Conservation (phyloP, 2,888 invertebrate genomes). For the Sympetrum striolatum region DNA sequence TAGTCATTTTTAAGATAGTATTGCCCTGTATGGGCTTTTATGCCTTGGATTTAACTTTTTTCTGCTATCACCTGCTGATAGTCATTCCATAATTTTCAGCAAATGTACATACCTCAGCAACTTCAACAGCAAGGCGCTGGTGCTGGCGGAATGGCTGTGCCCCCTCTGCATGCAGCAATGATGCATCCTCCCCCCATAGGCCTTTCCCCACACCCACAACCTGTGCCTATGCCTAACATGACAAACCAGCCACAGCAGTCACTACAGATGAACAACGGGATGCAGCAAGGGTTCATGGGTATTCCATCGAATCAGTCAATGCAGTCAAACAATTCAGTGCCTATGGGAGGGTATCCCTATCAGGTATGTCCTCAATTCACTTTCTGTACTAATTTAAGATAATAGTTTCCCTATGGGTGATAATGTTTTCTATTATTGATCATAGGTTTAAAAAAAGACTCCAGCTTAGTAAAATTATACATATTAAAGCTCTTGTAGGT, state of each 20-base stretch:
- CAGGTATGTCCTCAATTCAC: not conserved
- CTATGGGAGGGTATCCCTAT: not conserved
- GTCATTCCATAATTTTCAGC: constrained; percentile 1
- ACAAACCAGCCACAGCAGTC: constrained; percentile 34
- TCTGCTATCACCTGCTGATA: not conserved
- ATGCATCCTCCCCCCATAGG: constrained; percentile 45
- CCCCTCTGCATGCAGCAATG: constrained; percentile 45
- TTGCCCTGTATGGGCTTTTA: not conserved
- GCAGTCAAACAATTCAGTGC: constrained; percentile 9
- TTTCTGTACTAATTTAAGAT: too few relatives aligned
- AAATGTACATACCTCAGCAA: constrained; percentile 45
- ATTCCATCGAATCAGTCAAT: constrained; percentile 7
- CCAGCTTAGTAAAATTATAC: too few relatives aligned
- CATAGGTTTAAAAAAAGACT: too few relatives aligned
- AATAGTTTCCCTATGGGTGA: not conserved
- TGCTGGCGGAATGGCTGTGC: not conserved
- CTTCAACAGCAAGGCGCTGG: not conserved
- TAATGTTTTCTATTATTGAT: not conserved
- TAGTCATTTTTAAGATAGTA: not conserved
- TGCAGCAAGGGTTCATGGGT: constrained; percentile 20
- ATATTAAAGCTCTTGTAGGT: too few relatives aligned
- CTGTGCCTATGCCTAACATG: constrained; percentile 45
- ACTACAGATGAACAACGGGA: not conserved
- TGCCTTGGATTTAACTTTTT: not conserved
- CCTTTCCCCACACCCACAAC: constrained; percentile 44